Evolutionary conservation across 2,113 vertebrate species (phyloP).

Genomic region (Elachura formosa): DNA sequence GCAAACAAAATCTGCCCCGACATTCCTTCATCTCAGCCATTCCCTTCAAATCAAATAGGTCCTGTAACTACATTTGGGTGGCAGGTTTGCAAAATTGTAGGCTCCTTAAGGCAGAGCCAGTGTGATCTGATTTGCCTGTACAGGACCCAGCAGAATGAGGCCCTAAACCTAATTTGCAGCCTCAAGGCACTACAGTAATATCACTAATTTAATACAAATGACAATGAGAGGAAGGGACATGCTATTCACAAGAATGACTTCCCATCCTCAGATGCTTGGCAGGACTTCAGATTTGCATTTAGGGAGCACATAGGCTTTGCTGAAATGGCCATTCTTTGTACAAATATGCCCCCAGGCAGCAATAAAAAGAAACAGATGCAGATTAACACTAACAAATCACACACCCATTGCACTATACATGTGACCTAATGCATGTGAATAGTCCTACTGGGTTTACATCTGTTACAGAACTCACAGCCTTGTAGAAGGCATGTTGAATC

Average conservation of each 20-base stretch:
- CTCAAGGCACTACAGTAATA: neutral
- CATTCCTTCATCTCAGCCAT: neutral
- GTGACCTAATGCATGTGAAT: neutral
- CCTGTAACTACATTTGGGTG: neutral
- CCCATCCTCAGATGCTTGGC: slow-evolving; percentile 12
- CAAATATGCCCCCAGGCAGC: slow-evolving; percentile 3
- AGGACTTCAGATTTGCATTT: slow-evolving; percentile 27
- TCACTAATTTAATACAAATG: slow-evolving; percentile 8
- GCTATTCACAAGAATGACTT: slow-evolving; percentile 10
- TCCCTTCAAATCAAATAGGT: neutral
- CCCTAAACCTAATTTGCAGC: neutral
- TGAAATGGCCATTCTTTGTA: slow-evolving; percentile 8
- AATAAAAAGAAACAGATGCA: slow-evolving; percentile 46
- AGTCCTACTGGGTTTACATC: neutral
- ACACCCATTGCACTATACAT: neutral
- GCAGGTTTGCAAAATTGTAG: neutral
- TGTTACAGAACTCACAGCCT: neutral
- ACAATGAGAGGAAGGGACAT: neutral
- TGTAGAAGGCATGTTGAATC: neutral
- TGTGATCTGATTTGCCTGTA: neutral
- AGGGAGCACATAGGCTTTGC: neutral
- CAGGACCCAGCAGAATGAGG: neutral
- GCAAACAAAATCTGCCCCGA: neutral
- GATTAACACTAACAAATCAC: slow-evolving; percentile 37
- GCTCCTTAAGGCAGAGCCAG: neutral